phyloP scores from a whole-genome alignment of 2,888 invertebrate genomes.

The Rhorus exstirpatorius region DNA sequence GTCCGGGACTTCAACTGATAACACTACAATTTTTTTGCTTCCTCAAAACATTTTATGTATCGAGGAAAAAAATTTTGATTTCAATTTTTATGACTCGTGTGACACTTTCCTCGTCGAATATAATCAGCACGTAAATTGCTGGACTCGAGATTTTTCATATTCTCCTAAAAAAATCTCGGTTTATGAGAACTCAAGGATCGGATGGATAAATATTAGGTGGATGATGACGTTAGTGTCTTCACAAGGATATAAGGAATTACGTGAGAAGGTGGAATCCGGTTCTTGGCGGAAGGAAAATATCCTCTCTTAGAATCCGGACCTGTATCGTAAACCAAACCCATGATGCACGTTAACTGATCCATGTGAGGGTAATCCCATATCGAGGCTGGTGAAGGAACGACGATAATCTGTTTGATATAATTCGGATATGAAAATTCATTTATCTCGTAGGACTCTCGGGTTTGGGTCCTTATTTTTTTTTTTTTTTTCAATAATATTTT shows the following conservation, averaged over 20 bases:
- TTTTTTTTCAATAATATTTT: not conserved
- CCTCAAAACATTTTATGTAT: too few relatives aligned
- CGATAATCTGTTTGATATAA: conserved; percentile 72
- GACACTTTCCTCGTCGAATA: too few relatives aligned
- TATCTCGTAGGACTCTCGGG: not conserved
- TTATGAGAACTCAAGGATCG: conserved; percentile 28
- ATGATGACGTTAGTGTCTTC: conserved; percentile 8
- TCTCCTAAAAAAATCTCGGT: not conserved
- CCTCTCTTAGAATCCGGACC: conserved; percentile 71
- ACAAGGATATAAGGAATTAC: conserved; percentile 58
- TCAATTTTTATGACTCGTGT: too few relatives aligned
- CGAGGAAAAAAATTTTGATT: too few relatives aligned
- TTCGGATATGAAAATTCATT: not conserved
- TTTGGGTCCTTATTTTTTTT: not conserved
- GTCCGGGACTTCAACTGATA: too few relatives aligned
- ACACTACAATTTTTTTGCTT: too few relatives aligned
- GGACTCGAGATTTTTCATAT: too few relatives aligned
- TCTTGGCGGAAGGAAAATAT: conserved; percentile 72
- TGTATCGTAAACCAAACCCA: conserved; percentile 71
- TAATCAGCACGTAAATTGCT: too few relatives aligned
- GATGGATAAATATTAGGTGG: not conserved
- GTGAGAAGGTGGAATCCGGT: conserved; percentile 72
- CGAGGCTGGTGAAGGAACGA: conserved; percentile 73
- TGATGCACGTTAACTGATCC: conserved; percentile 70
- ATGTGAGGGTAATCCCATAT: conserved; percentile 76